These are phyloP conservation scores for Ardeotis arabs DNA, from an alignment of 2,113 vertebrate genomes.

Conservation along the genomic window DNA sequence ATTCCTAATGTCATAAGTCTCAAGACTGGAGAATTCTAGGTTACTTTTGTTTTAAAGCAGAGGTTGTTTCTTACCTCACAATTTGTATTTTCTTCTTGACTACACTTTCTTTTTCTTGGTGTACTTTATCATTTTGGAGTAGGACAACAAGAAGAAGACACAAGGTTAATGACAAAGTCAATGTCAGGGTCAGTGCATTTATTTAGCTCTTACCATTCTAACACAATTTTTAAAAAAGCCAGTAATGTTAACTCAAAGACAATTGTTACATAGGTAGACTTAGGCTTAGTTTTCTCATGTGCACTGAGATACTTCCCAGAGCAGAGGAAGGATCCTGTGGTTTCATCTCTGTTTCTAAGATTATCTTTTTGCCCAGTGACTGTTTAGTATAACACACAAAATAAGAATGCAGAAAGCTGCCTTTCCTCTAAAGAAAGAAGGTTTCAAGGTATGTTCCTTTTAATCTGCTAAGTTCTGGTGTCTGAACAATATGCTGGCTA, in stretches of 20 bases:
- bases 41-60: neutral
- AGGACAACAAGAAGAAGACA: neutral
- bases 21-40: neutral
- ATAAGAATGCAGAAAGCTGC: neutral
- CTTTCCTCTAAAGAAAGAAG: neutral
- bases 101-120: neutral
- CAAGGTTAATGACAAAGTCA: neutral
- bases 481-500: neutral
- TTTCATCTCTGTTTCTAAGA: neutral
- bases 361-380: neutral
- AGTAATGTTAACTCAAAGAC: neutral
- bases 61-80: neutral
- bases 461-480: neutral
- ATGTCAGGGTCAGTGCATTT: neutral
- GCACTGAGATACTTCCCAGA: neutral
- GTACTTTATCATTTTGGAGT: neutral
- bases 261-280: neutral
- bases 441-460: neutral
- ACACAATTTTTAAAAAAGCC: neutral
- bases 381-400: neutral
- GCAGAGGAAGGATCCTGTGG: neutral
- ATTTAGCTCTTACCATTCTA: neutral
- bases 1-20: neutral
- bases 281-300: neutral
- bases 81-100: neutral